A percentile compares a stretch with the other conserved stretches of the same genome.
phyloP scores from a whole-genome alignment of 2,888 invertebrate species.

The Junonia oenone region DNA sequence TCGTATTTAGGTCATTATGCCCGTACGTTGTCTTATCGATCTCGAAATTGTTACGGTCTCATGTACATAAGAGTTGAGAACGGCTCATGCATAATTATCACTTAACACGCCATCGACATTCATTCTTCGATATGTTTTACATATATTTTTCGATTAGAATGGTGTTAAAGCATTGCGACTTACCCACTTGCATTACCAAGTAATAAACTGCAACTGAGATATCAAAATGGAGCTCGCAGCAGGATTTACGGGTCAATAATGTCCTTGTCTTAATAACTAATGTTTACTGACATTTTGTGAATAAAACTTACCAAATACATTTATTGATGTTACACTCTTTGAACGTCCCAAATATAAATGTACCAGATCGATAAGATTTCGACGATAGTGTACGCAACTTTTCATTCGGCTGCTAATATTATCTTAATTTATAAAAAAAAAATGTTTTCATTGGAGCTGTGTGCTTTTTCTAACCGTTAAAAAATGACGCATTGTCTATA shows the following conservation, averaged over 20 bases:
- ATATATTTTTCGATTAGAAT: background rate
- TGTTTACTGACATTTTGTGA: no score
- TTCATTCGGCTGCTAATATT: constrained; percentile 65
- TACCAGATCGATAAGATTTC: constrained; percentile 33
- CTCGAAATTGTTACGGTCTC: background rate
- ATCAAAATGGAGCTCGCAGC: background rate
- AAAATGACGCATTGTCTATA: constrained; percentile 21
- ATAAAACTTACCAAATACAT: background rate
- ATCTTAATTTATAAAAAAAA: constrained; percentile 43
- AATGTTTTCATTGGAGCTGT: constrained; percentile 55
- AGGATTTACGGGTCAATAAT: background rate
- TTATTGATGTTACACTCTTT: background rate
- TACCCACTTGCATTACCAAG: no score
- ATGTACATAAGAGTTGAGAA: background rate
- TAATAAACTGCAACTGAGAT: background rate
- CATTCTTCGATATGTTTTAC: background rate
- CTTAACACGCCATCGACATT: background rate
- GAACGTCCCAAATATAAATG: background rate
- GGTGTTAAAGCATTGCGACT: background rate
- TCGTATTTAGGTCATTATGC: constrained; percentile 56
- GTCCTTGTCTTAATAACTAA: no score
- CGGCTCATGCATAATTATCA: background rate
- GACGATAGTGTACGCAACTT: constrained; percentile 44
- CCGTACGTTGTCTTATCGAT: constrained; percentile 34
- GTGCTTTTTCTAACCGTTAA: constrained; percentile 60